A percentile compares a stretch with the other conserved stretches of the same genome.
These are phyloP conservation scores for Aphelenchoides besseyi DNA, from an alignment of 1,140 invertebrate genomes.

Conservation along the genomic window DNA sequence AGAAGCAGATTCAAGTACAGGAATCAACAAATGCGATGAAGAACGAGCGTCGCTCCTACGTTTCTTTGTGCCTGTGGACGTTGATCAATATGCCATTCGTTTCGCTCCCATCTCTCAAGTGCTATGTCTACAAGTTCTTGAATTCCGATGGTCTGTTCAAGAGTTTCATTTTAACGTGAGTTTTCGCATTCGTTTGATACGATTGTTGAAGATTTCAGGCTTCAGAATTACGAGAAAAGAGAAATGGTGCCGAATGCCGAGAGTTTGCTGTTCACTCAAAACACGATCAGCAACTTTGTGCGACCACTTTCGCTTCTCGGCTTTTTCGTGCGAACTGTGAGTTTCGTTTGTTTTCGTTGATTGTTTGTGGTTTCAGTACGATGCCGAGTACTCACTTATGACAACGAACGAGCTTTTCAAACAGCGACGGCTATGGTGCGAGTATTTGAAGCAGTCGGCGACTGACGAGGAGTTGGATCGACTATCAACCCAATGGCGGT, in stretches of 20 bases:
- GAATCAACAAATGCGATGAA: neutral
- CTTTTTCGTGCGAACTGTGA: conserved; percentile 16
- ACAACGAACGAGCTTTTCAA: neutral
- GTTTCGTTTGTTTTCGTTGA: conserved; percentile 3
- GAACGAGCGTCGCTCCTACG: conserved; percentile 14
- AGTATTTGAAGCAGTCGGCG: neutral
- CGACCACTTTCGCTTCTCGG: conserved; percentile 9
- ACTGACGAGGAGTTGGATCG: neutral
- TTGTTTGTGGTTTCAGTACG: neutral
- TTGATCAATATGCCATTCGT: neutral
- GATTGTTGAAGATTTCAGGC: no score
- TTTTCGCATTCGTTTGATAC: neutral
- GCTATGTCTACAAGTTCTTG: conserved; percentile 5
- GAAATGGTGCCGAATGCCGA: conserved; percentile 9
- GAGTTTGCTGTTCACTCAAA: neutral
- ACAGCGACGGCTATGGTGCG: neutral
- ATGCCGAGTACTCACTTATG: neutral
- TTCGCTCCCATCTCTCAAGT: conserved; percentile 7
- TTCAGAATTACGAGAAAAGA: neutral
- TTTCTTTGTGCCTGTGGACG: conserved; percentile 7
- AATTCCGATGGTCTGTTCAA: conserved; percentile 1
- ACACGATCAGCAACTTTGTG: neutral
- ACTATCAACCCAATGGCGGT: neutral
- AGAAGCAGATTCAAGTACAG: neutral
- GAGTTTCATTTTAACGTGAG: conserved; percentile 13